Evolutionary conservation across 2,113 vertebrate species (phyloP).

Genomic region (Phocoena phocoena): DNA sequence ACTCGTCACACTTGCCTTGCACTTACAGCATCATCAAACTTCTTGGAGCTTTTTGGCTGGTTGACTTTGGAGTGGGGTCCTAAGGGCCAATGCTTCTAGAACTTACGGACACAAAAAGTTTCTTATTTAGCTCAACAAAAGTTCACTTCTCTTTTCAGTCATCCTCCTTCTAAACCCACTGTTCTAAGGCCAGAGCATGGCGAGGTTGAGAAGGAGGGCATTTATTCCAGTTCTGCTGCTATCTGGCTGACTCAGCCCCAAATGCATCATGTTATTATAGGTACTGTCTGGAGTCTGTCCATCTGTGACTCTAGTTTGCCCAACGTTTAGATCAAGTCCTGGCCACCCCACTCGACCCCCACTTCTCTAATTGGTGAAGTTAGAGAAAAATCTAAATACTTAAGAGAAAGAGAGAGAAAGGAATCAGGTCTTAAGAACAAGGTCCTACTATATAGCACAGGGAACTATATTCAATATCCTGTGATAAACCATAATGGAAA

Average conservation of each 20-base stretch:
- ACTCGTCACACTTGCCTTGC: not conserved
- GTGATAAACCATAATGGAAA: not conserved
- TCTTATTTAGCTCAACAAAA: not conserved
- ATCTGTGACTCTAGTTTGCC: not conserved
- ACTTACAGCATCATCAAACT: rapidly evolving
- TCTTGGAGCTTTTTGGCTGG: not conserved
- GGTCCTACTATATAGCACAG: not conserved
- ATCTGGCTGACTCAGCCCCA: not conserved
- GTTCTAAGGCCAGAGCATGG: not conserved
- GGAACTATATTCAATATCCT: not conserved
- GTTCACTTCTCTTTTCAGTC: not conserved
- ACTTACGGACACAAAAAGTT: not conserved
- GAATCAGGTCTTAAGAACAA: not conserved
- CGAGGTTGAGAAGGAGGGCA: too few relatives aligned
- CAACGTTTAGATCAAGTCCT: not conserved
- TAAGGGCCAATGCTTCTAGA: not conserved
- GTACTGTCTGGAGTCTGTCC: not conserved
- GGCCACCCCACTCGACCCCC: not conserved
- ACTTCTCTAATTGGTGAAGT: not conserved
- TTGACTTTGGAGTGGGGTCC: not conserved
- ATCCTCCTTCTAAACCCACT: not conserved
- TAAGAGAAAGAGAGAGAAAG: not conserved
- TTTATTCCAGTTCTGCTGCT: not conserved
- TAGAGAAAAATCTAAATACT: not conserved
- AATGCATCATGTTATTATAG: rapidly evolving